Evolutionary conservation across 1,140 invertebrate species (phyloP).

Genomic region (Dinoponera quadriceps): DNA sequence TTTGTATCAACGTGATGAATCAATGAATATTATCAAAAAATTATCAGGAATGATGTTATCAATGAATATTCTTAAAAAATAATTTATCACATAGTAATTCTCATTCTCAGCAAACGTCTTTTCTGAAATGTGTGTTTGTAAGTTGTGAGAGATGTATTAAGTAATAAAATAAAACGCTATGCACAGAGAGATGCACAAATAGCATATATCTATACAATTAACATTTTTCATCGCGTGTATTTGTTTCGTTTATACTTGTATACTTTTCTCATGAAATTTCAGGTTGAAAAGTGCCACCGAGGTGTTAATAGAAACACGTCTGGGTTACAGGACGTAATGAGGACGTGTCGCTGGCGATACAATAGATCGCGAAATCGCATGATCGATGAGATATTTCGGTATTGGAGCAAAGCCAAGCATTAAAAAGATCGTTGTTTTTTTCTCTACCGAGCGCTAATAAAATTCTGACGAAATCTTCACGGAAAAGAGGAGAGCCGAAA

Average conservation of each 20-base stretch:
- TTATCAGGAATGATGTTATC: too few species aligned
- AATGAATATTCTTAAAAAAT: too few species aligned
- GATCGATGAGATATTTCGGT: conserved; percentile 53
- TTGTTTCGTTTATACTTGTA: not conserved
- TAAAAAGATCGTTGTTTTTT: conserved; percentile 26
- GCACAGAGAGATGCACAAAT: too few species aligned
- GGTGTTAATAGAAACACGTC: conserved; percentile 17
- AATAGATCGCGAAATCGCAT: conserved; percentile 29
- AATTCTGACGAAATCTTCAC: conserved; percentile 41
- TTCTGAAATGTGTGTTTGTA: too few species aligned
- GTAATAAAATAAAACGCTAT: too few species aligned
- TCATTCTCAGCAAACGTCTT: too few species aligned
- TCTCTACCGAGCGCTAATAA: conserved; percentile 6
- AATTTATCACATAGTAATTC: too few species aligned
- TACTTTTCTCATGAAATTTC: not conserved
- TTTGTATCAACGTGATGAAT: not conserved
- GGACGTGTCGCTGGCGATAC: not conserved
- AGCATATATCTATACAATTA: too few species aligned
- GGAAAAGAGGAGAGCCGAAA: conserved; percentile 28
- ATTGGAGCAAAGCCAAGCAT: conserved; percentile 37
- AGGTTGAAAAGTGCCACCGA: not conserved
- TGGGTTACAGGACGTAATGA: not conserved
- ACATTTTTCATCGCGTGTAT: not conserved
- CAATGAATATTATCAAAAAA: not conserved
- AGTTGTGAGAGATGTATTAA: too few species aligned